Base-by-base conservation (phyloP, 2,797 vertebrate genomes). In the Avahi laniger region DNA sequence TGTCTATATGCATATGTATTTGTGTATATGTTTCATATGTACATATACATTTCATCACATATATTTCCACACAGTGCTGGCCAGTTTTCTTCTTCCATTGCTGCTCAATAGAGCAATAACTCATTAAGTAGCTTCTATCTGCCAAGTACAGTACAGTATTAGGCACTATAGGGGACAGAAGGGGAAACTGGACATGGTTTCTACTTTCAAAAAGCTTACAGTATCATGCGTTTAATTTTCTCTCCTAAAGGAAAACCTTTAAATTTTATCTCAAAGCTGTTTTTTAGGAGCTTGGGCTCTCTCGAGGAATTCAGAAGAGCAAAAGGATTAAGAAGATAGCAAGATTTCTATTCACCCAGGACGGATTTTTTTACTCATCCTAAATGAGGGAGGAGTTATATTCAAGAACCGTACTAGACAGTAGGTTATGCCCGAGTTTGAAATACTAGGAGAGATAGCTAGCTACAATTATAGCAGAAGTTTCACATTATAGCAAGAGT, bases 231-330 rank as follows among this genome's bases (percentile, higher is more conserved):
- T 82, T 93, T 84, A 54, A 85, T 94, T 95, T 94, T 80, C 38
- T 59, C 33, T 73, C 75, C 78, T 87, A 88, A 88, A 91, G 65
- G 63, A 91, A 91, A 94, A 59, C 30, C n/a, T 85, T 96, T 67
- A 59, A 30, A 43, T 93, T 86, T 86, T 73, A 78, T 72, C 86
- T 96, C 95, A 89, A 4, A 85, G 72, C 54, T 81, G 43, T 85
- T 92, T 92, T 90, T n/a, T 38, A 43, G 59, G 79, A 80, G 41
- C 43, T 43, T 41, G 52, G 52, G 41, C 28, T 76, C n/a, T 79
- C 70, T 89, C 54, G 11, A 81, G 57, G 54, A 79, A 82, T 85
- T 82, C 54, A 38, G 38, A 94, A 46, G 26, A 59, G 73, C 41
- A 22, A 52, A 91, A 57, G 43, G 35, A 57, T 26, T 24, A 82